phyloP scores from a whole-genome alignment of 2,797 vertebrate genomes.

The Euthynnus affinis region DNA sequence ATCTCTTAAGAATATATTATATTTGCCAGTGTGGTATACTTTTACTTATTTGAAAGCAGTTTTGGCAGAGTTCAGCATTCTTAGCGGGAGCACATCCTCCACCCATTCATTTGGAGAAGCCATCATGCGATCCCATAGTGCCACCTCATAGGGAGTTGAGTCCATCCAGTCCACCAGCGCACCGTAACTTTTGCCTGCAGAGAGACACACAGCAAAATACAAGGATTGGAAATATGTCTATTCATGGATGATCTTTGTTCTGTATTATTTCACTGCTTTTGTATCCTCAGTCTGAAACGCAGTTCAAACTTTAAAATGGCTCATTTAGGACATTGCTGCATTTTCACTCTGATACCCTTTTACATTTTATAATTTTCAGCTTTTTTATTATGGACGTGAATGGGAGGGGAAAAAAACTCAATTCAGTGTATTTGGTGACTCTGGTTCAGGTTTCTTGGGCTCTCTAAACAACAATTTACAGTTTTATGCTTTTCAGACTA shows the following conservation, averaged over 20 bases:
- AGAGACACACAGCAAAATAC: slow-evolving; percentile 30
- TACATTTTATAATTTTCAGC: too few species aligned
- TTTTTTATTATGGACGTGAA: too few species aligned
- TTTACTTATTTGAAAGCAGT: slow-evolving; percentile 83
- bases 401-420: too few species aligned
- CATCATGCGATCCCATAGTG: slow-evolving; percentile 95
- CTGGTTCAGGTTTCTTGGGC: too few species aligned
- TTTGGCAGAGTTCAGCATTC: slow-evolving; percentile 90
- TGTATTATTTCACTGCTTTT: too few species aligned
- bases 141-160: slow-evolving; percentile 89
- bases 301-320: too few species aligned
- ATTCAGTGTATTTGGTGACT: too few species aligned
- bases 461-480: too few species aligned
- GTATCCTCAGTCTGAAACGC: too few species aligned
- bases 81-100: slow-evolving; percentile 90
- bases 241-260: background rate
- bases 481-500: too few species aligned
- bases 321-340: too few species aligned
- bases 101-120: slow-evolving; percentile 92
- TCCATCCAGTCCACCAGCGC: slow-evolving; percentile 97
- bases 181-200: slow-evolving; percentile 93
- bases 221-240: background rate
- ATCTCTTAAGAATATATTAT: slow-evolving; percentile 6
- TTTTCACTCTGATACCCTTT: too few species aligned
- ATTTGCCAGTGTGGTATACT: background rate